Percentiles rank a stretch among this genome's conserved stretches.
Evolutionary conservation across 2,888 invertebrate genomes (phyloP).

Genomic region (Apotomis turbidana): DNA sequence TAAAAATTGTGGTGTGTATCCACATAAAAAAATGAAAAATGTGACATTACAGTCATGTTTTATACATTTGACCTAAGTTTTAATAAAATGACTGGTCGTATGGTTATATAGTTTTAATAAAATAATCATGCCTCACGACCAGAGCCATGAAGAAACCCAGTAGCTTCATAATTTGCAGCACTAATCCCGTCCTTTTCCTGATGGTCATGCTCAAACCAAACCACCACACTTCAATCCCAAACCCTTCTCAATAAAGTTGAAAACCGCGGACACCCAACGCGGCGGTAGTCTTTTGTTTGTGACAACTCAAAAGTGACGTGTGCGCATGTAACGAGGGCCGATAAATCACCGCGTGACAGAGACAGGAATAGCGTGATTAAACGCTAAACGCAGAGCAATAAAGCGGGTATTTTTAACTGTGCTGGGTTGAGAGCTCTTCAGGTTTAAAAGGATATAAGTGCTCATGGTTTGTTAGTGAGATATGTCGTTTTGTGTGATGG

Average conservation of each 20-base stretch:
- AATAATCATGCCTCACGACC: neutral
- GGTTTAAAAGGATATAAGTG: constrained; percentile 1
- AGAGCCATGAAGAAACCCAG: neutral
- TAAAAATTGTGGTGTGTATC: too few relatives aligned
- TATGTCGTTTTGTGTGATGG: neutral
- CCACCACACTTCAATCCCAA: constrained; percentile 1
- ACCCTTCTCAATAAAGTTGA: neutral
- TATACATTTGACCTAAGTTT: too few relatives aligned
- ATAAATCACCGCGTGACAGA: constrained; percentile 71
- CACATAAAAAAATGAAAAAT: too few relatives aligned
- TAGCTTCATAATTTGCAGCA: constrained; percentile 19
- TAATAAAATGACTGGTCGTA: too few relatives aligned
- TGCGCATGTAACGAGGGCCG: constrained; percentile 58
- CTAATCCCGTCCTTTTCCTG: constrained; percentile 15
- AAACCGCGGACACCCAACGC: neutral
- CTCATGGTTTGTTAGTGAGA: neutral
- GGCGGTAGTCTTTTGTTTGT: constrained; percentile 21
- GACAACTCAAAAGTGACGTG: constrained; percentile 34
- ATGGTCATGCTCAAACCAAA: neutral
- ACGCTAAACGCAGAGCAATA: constrained; percentile 49
- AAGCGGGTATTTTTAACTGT: constrained; percentile 30
- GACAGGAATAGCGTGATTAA: constrained; percentile 65
- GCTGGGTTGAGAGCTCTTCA: neutral
- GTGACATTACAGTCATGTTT: too few relatives aligned
- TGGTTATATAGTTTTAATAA: neutral